Base-by-base conservation (phyloP, 2,113 vertebrate species). In the Megaceryle torquata region DNA sequence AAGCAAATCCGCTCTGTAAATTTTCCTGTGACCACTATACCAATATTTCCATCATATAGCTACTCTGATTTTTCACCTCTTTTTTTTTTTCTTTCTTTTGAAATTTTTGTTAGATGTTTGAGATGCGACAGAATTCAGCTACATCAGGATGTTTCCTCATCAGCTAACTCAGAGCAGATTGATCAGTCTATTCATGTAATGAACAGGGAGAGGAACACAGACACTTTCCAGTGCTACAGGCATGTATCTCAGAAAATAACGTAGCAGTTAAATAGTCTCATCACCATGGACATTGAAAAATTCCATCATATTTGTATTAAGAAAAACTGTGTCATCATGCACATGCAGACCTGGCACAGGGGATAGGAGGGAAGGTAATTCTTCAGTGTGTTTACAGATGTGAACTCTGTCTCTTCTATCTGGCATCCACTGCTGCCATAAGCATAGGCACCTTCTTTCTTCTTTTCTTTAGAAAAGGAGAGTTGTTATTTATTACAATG, bases 1-100 rank as follows among this genome's bases (percentile, higher is more conserved):
- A 89, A 96, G 89, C 76, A 94, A 93, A 95, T 79, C 59, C 1
- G 8, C 60, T 90, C 71, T 93, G 63, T 82, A 90, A 75, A 65
- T 86, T 69, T 93, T 85, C 80, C 81, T 74, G 41, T 63, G 77
- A 56, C 69, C 71, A 20, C 68, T 89, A 43, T 80, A 71, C 33
- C 67, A 87, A 37, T 87, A 87, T 88, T 93, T 91, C 43, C 48
- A 28, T 46, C 43, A 17, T 74, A 70, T 7, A 74, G 19, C 12
- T 86, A 15, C 70, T 74, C 26, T 77, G 64, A 48, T 94, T 94
- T 59, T 88, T 74, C 39, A 35, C 37, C 22, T 67, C 17, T 0
- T 15, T 63, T 43, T 68, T 77, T 15, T 56, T 26, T 56, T 72
- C 9, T 56, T 57, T 78, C 54, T 81, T 91, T 75, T 57, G 44